phyloP scores from a whole-genome alignment of 2,888 invertebrate species.

The Flexamia atlantica region DNA sequence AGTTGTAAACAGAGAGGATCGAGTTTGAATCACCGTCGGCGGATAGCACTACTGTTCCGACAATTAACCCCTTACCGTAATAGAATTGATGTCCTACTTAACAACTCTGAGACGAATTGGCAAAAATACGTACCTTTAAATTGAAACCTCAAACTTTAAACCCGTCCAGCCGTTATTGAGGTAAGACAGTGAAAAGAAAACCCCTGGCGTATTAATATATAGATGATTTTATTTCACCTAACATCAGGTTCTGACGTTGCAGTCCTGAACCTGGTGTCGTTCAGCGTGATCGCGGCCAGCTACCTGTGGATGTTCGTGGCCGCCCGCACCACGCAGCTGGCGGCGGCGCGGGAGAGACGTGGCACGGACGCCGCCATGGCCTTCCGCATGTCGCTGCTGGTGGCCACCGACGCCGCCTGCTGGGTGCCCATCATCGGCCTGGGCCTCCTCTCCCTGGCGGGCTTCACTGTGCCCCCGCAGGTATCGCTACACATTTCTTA shows the following conservation, averaged over 20 bases:
- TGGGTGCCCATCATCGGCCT: slow-evolving; percentile 77
- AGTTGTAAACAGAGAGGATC: no score
- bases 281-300: slow-evolving; percentile 75
- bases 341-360: slow-evolving; percentile 72
- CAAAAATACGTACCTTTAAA: no score
- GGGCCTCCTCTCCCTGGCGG: slow-evolving; percentile 75
- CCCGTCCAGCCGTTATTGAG: no score
- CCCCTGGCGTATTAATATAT: no score
- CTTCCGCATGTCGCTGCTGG: slow-evolving; percentile 76
- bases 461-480: slow-evolving; percentile 75
- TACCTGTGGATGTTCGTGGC: slow-evolving; percentile 77
- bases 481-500: slow-evolving; percentile 71
- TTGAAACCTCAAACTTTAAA: no score
- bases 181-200: no score
- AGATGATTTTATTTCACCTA: no score
- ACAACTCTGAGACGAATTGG: no score
- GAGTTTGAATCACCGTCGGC: no score
- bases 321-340: slow-evolving; percentile 74
- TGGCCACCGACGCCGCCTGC: slow-evolving; percentile 76
- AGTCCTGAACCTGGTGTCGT: slow-evolving; percentile 76
- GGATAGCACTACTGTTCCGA: no score
- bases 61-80: no score
- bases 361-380: slow-evolving; percentile 75
- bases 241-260: slow-evolving; percentile 59
- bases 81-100: no score